Base-by-base conservation (phyloP, 2,888 invertebrate species). In the Melangyna quadrimaculata region DNA sequence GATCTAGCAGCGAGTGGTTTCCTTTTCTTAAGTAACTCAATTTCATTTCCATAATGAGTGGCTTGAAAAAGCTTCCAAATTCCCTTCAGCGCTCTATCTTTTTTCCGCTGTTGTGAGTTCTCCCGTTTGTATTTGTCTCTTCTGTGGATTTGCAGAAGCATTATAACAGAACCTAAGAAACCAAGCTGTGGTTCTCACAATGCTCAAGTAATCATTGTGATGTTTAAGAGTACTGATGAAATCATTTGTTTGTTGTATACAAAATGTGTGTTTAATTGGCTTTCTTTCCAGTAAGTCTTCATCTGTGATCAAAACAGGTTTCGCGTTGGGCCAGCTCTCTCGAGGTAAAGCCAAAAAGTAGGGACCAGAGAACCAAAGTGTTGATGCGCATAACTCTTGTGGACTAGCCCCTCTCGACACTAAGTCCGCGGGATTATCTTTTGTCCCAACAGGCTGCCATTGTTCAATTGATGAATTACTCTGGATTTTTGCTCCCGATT, bases 401-500 rank as follows among this genome's bases (percentile, higher is more conserved):
- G 82, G 70, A 22, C 37, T 43, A 29, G 69, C 37, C 4, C 86
- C 86, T 12, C 81, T 37, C 12, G 77, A 80, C 0, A 81, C 37
- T 1, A 87, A 70, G 17, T 87, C 79, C 14, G 83, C 87, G 2
- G 83, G 87, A 51, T 80, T 87, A 0, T 3, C 32, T 17, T 71
- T 51, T 14, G 77, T 69, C 24, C 59, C 45, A 10, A 87, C 57
- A 17, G 83, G 63, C 32, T 27, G 45, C 87, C 81, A 87, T n/a
- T 63, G 32, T 4, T 22, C 14, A 10, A 45, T 48, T 45, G 72
- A 17, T 61, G 57, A 70, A 19, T 80, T 17, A 9, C 69, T 43
- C 51, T 83, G 83, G 27, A 87, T 80, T 12, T 35, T n/a, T 35
- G 83, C 32, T 0, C 87, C 12, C 83, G 27, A 53, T 87, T 82